A percentile compares a stretch with the other conserved stretches of the same genome.
Conservation (phyloP, 2,797 vertebrate genomes). For the Acrossocheilus wenchowensis region DNA sequence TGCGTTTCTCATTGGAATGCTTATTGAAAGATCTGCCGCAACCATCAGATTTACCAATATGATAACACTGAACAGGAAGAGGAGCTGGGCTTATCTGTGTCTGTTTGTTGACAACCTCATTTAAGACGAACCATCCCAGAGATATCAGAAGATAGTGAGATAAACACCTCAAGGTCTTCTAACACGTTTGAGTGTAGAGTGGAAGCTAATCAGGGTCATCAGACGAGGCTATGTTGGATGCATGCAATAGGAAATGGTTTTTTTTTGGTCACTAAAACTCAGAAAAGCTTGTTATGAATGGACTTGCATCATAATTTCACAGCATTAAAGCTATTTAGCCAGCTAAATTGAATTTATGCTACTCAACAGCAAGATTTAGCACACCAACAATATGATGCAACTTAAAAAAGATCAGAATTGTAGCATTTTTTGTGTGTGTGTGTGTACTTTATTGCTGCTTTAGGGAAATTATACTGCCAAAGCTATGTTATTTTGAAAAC, state of each 20-base stretch:
- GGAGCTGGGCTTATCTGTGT: conserved; percentile 33
- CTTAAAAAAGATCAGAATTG: background rate
- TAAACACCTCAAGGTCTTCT: conserved; percentile 34
- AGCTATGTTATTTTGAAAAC: background rate
- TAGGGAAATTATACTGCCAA: background rate
- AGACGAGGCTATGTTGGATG: background rate
- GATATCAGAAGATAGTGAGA: conserved; percentile 21
- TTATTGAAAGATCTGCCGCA: conserved; percentile 27
- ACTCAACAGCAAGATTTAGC: background rate
- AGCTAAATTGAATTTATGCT: background rate
- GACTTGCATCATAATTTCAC: background rate
- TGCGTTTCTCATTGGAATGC: conserved; percentile 30
- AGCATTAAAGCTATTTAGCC: background rate
- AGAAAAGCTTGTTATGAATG: background rate
- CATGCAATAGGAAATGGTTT: background rate
- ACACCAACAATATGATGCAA: background rate
- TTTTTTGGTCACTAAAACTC: conserved; percentile 3
- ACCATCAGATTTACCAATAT: conserved; percentile 31
- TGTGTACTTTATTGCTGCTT: background rate
- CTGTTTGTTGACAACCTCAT: conserved; percentile 42
- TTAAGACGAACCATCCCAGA: conserved; percentile 30
- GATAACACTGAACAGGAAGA: conserved; percentile 49
- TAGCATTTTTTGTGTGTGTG: background rate
- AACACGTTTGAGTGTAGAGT: conserved; percentile 2
- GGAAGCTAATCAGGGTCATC: conserved; percentile 27